Conservation (phyloP, 2,888 invertebrate genomes). For the Serrognathus titanus region DNA sequence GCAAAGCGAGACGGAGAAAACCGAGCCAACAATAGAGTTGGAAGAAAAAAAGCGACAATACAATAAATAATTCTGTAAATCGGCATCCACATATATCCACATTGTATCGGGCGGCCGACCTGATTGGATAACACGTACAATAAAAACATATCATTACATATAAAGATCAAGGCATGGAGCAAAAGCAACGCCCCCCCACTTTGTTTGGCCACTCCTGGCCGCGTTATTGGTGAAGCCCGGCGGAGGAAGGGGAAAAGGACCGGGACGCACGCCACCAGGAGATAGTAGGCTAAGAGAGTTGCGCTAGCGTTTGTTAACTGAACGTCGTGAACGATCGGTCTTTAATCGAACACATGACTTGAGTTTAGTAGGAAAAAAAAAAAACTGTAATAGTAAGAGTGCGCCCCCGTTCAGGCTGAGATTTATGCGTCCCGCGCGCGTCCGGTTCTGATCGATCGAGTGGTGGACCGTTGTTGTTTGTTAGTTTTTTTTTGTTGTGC, state of each 20-base stretch:
- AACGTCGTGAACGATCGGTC: conserved; percentile 7
- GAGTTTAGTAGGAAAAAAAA: background rate
- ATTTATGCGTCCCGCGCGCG: background rate
- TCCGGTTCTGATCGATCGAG: background rate
- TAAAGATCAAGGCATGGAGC: conserved; percentile 24
- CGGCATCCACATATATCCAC: conserved; percentile 26
- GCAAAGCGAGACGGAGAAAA: too few relatives aligned
- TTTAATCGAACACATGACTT: conserved; percentile 5
- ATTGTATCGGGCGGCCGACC: conserved; percentile 32
- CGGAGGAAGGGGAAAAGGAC: conserved; percentile 4
- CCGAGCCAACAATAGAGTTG: too few relatives aligned
- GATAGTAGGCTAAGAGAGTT: conserved; percentile 16
- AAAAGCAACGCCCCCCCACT: conserved; percentile 40
- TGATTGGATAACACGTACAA: conserved; percentile 45
- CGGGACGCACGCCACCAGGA: conserved; percentile 5
- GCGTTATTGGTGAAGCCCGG: conserved; percentile 32
- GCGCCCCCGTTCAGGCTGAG: background rate
- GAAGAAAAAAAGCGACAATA: conserved; percentile 1
- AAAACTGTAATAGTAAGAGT: background rate
- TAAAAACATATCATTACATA: conserved; percentile 47
- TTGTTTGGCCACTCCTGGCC: conserved; percentile 41
- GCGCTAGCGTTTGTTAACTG: conserved; percentile 6
- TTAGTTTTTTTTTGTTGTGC: conserved; percentile 27
- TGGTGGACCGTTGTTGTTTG: conserved; percentile 18
- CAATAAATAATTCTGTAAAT: conserved; percentile 13